Conservation (phyloP, 2,888 invertebrate species). For the Orthonevra nobilis region DNA sequence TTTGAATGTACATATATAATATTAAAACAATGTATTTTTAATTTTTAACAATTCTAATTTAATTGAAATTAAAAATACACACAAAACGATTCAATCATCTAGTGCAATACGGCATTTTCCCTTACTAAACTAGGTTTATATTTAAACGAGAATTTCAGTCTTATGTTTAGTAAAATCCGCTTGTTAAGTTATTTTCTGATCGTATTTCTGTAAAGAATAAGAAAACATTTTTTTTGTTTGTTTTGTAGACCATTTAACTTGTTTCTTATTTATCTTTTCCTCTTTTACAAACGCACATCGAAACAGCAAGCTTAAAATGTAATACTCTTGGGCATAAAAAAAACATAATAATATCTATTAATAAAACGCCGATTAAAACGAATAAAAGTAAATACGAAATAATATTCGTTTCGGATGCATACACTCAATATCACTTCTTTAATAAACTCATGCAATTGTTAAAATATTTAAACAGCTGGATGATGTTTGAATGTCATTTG, state of each 20-base stretch:
- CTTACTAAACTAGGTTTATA: slow-evolving; percentile 30
- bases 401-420: slow-evolving; percentile 50
- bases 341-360: neutral
- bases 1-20: slow-evolving; percentile 72
- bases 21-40: slow-evolving; percentile 68
- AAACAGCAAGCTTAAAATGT: slow-evolving; percentile 52
- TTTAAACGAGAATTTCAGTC: slow-evolving; percentile 80
- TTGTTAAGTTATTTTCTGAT: slow-evolving; percentile 80
- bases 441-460: slow-evolving; percentile 38
- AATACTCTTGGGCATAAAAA: slow-evolving; percentile 33
- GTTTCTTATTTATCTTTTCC: slow-evolving; percentile 4
- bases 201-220: slow-evolving; percentile 77
- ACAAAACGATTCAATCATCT: slow-evolving; percentile 29
- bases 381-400: slow-evolving; percentile 17
- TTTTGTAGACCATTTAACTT: slow-evolving; percentile 9
- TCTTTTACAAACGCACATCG: slow-evolving; percentile 52
- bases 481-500: neutral
- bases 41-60: slow-evolving; percentile 31
- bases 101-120: slow-evolving; percentile 6
- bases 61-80: slow-evolving; percentile 11
- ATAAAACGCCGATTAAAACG: slow-evolving; percentile 21
- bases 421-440: slow-evolving; percentile 18
- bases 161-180: slow-evolving; percentile 79
- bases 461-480: neutral
- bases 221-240: slow-evolving; percentile 58